phyloP scores from a whole-genome alignment of 2,888 invertebrate species.

The Cecidostiba fungosa region DNA sequence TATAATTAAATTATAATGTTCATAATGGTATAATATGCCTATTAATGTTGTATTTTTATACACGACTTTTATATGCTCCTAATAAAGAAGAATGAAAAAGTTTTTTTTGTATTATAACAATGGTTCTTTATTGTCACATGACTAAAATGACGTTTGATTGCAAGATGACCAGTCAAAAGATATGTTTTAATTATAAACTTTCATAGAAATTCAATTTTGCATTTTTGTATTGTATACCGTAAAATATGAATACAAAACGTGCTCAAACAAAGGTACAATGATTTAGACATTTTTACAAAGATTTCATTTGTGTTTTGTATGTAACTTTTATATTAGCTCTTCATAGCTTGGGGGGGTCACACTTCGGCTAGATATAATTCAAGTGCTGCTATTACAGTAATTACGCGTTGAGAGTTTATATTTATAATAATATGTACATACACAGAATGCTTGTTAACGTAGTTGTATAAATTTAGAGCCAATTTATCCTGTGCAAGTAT shows the following conservation, averaged over 20 bases:
- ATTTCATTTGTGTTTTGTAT: slow-evolving; percentile 50
- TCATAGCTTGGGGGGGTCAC: slow-evolving; percentile 44
- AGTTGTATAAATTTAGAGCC: slow-evolving; percentile 53
- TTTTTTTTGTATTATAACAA: slow-evolving; percentile 63
- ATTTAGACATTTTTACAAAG: slow-evolving; percentile 60
- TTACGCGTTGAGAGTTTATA: slow-evolving; percentile 52
- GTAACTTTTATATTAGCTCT: slow-evolving; percentile 51
- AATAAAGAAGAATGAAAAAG: slow-evolving; percentile 62
- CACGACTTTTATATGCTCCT: slow-evolving; percentile 56
- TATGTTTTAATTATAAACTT: slow-evolving; percentile 71
- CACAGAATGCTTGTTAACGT: slow-evolving; percentile 52
- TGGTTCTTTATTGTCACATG: slow-evolving; percentile 74
- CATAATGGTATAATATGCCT: neutral
- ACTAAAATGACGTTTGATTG: slow-evolving; percentile 69
- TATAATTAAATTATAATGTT: neutral
- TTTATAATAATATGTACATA: slow-evolving; percentile 63
- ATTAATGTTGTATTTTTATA: slow-evolving; percentile 63
- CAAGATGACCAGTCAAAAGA: slow-evolving; percentile 65
- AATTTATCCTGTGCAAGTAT: slow-evolving; percentile 46
- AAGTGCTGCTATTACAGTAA: slow-evolving; percentile 50
- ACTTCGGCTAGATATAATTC: slow-evolving; percentile 59
- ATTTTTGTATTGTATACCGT: slow-evolving; percentile 64
- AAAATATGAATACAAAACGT: slow-evolving; percentile 63
- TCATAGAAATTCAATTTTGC: slow-evolving; percentile 71
- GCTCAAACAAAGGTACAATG: slow-evolving; percentile 59